phyloP scores from a whole-genome alignment of 2,113 vertebrate genomes.

The Neotragus pygmaeus region DNA sequence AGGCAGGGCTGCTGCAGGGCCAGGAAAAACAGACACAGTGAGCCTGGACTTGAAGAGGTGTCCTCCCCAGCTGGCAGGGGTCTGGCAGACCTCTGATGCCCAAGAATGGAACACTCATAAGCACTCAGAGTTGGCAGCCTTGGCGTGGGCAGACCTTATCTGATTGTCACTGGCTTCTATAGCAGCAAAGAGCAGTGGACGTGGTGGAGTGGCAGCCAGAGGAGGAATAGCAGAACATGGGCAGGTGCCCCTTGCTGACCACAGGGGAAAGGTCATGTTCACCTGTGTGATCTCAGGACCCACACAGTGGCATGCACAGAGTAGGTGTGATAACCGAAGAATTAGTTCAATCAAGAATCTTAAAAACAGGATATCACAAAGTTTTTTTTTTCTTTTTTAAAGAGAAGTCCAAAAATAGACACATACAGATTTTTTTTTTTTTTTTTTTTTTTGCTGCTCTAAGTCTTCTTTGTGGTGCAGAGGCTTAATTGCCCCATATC shows the following conservation, averaged over 20 bases:
- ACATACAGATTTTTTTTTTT: background rate
- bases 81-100: background rate
- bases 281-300: background rate
- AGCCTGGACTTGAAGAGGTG: background rate
- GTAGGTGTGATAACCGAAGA: background rate
- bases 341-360: background rate
- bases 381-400: background rate
- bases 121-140: background rate
- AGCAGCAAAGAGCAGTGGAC: background rate
- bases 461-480: background rate
- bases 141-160: background rate
- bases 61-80: background rate
- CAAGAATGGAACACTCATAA: background rate
- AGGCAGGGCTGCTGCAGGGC: background rate
- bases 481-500: background rate
- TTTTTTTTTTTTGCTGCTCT: background rate
- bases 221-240: background rate
- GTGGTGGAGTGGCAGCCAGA: background rate
- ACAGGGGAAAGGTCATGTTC: background rate
- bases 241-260: background rate
- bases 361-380: background rate
- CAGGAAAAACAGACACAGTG: background rate
- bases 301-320: too few relatives aligned
- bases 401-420: background rate
- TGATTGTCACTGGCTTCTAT: background rate